Conservation (phyloP, 2,113 vertebrate genomes). For the Prochilodus magdalenae region DNA sequence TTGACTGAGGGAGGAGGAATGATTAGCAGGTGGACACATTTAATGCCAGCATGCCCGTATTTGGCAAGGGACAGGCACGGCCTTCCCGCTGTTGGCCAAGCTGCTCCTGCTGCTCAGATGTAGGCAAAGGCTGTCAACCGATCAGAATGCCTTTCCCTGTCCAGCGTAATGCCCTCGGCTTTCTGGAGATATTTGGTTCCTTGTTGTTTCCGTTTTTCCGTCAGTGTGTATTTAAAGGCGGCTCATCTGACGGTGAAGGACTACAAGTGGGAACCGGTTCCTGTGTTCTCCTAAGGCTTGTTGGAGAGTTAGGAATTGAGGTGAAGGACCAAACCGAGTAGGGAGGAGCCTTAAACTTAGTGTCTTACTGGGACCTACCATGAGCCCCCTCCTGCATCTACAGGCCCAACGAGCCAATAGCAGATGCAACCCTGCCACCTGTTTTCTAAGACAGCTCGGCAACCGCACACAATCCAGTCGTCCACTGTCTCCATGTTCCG, state of each 20-base stretch:
- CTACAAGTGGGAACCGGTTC: not conserved
- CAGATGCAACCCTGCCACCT: too few relatives aligned
- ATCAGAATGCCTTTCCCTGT: not conserved
- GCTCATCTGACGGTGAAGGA: too few relatives aligned
- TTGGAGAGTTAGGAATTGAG: too few relatives aligned
- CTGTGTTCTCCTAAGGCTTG: not conserved
- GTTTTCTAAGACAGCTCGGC: too few relatives aligned
- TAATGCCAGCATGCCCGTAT: constrained; percentile 13
- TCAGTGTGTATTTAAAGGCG: too few relatives aligned
- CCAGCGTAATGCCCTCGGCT: not conserved
- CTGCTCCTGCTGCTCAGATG: constrained; percentile 24
- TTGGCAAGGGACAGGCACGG: not conserved
- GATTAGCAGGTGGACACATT: constrained; percentile 35
- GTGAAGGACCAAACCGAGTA: too few relatives aligned
- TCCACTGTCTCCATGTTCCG: too few relatives aligned
- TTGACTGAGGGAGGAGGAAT: not conserved
- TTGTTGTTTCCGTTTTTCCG: not conserved
- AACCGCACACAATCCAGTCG: too few relatives aligned
- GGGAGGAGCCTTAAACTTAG: too few relatives aligned
- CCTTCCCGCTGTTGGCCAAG: constrained; percentile 20
- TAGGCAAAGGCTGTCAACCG: not conserved
- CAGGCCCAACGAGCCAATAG: too few relatives aligned
- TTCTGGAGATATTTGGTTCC: not conserved
- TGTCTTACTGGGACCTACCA: too few relatives aligned
- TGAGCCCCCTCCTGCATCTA: too few relatives aligned